Evolutionary conservation across 2,797 vertebrate species (phyloP), one percentile per base, ranked within the genome.

Genomic region (Muraenolepis orangiensis): DNA sequence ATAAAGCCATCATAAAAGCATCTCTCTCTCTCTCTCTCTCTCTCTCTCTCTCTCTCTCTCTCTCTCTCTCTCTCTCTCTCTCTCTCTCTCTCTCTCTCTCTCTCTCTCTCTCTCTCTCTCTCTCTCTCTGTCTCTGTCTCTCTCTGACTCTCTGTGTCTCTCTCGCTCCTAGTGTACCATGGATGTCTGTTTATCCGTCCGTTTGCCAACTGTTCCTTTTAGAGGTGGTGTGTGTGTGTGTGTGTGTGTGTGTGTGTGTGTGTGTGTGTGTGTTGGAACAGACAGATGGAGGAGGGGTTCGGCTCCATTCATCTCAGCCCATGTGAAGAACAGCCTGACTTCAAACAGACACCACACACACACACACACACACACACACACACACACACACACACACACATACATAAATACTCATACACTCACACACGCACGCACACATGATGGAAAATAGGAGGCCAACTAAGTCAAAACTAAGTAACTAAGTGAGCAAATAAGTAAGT

Each of bases 141-240:
- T 29, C 29, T 1, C n/a, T 7, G 26, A 8, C 51, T 13, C 10
- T 16, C 71, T 72, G 46, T 51, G 67, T 73, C 72, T 81, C 34
- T 13, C 40, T 29, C 71, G 29, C 74, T 74, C 57, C 29, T 69
- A 82, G 84, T 32, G 81, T 70, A 80, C n/a, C 18, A 57, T 57
- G 16, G 46, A 57, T 89, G 82, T 89, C 90, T 89, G 90, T 89
- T 89, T 85, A 83, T 84, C 85, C 76, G 82, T 86, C 88, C 91
- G 76, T 91, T 91, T 91, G 91, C 91, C 91, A 93, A 92, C 90
- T 91, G 89, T 92, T 92, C 86, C 87, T 91, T n/a, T 57, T 46
- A 46, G 42, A 46, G 42, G 46, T 57, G 42, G 46, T 57, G 14
- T 20, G 46, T n/a, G 20, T 57, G 46, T 90, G 89, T 90, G 88